Evolutionary conservation across 1,140 invertebrate genomes (phyloP).

Genomic region (Leptinotarsa lineolata): DNA sequence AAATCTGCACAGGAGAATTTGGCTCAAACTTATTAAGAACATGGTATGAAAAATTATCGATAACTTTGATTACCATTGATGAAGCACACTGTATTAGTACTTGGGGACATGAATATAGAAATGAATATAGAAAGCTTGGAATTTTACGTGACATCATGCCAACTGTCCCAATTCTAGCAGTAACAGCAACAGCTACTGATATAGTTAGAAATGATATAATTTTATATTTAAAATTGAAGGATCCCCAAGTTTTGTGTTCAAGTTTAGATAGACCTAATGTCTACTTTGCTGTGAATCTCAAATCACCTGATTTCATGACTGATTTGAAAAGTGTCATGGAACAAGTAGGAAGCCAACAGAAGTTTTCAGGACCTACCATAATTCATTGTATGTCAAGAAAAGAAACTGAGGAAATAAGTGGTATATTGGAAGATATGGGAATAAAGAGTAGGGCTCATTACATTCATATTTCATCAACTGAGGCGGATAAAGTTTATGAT

Average conservation of each 20-base stretch:
- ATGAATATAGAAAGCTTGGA: conserved; percentile 65
- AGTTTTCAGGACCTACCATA: conserved; percentile 63
- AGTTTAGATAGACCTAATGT: conserved; percentile 74
- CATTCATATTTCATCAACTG: conserved; percentile 60
- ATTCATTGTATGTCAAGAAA: conserved; percentile 80
- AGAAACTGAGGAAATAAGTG: conserved; percentile 62
- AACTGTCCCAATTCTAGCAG: conserved; percentile 70
- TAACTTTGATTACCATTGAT: conserved; percentile 77
- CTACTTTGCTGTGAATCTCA: conserved; percentile 66
- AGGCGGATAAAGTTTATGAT: conserved; percentile 63
- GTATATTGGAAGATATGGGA: conserved; percentile 42
- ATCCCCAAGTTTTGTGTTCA: conserved; percentile 62
- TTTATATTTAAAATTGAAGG: conserved; percentile 58
- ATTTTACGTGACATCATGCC: conserved; percentile 62
- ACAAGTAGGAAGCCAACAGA: conserved; percentile 58
- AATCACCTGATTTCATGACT: conserved; percentile 39
- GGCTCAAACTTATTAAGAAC: conserved; percentile 52
- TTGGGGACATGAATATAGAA: conserved; percentile 85
- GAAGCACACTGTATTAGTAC: conserved; percentile 75
- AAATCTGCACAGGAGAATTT: conserved; percentile 60
- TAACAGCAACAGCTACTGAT: conserved; percentile 78
- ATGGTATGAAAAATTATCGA: conserved; percentile 54
- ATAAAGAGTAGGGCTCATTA: conserved; percentile 65
- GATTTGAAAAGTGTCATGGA: conserved; percentile 53
- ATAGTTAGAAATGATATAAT: conserved; percentile 67